Percentiles rank a stretch among this genome's conserved stretches.
Evolutionary conservation across 2,888 invertebrate species (phyloP).

Genomic region (Theodoxus fluviatilis): DNA sequence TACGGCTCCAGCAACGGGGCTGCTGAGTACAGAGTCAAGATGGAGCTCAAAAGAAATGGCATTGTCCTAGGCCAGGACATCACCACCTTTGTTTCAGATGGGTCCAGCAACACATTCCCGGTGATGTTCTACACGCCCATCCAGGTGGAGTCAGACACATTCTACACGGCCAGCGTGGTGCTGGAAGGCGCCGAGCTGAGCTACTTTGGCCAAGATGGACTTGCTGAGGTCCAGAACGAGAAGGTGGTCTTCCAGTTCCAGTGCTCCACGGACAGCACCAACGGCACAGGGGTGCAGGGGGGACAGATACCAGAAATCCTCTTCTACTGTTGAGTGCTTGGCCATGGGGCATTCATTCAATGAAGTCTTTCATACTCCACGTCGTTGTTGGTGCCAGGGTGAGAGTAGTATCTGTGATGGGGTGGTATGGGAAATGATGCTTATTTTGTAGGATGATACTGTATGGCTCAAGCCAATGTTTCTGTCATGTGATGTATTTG

Average conservation of each 20-base stretch:
- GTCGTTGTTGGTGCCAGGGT: too few relatives aligned
- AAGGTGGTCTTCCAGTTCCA: slow-evolving; percentile 96
- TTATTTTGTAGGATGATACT: too few relatives aligned
- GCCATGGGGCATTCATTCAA: too few relatives aligned
- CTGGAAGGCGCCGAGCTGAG: slow-evolving; percentile 92
- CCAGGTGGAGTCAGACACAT: slow-evolving; percentile 90
- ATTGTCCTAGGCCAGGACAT: slow-evolving; percentile 87
- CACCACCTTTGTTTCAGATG: slow-evolving; percentile 94
- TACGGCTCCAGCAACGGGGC: slow-evolving; percentile 96
- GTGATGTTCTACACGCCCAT: slow-evolving; percentile 81
- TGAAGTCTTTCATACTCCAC: too few relatives aligned
- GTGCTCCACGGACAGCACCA: slow-evolving; percentile 95
- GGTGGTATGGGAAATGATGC: too few relatives aligned
- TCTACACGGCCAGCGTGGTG: slow-evolving; percentile 94
- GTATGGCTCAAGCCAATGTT: too few relatives aligned
- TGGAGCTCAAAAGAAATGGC: slow-evolving; percentile 89
- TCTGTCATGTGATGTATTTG: too few relatives aligned
- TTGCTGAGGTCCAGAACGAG: slow-evolving; percentile 87
- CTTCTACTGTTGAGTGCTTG: slow-evolving; percentile 78
- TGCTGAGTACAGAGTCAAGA: slow-evolving; percentile 92
- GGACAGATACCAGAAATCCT: slow-evolving; percentile 97
- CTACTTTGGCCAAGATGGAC: slow-evolving; percentile 96
- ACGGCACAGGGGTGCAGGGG: slow-evolving; percentile 95
- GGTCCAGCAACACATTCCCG: slow-evolving; percentile 94
- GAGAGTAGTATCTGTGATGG: too few relatives aligned